Percentiles rank a stretch among this genome's conserved stretches.
Evolutionary conservation across 2,113 vertebrate species (phyloP).

Genomic region (Thunnus maccoyii): DNA sequence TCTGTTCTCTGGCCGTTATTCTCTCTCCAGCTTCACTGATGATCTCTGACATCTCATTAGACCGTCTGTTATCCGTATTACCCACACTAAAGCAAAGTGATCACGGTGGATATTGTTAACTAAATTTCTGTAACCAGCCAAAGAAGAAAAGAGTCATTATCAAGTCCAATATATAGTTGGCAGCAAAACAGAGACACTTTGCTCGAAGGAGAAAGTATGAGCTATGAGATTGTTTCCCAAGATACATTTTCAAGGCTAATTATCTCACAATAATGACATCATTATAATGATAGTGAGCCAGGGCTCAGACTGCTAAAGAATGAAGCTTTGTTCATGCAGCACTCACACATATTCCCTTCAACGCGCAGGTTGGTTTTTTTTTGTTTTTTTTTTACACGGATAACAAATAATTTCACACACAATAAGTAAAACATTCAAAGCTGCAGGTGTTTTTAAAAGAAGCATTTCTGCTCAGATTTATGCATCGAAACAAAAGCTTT

Average conservation of each 20-base stretch:
- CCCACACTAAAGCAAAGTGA: slow-evolving; percentile 41
- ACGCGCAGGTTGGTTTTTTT: not conserved
- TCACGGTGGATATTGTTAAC: slow-evolving; percentile 46
- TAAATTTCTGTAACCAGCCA: slow-evolving; percentile 59
- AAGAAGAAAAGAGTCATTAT: slow-evolving; percentile 65
- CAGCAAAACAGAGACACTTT: slow-evolving; percentile 61
- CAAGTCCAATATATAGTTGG: slow-evolving; percentile 61
- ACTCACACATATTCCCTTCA: not conserved
- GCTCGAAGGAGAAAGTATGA: slow-evolving; percentile 56
- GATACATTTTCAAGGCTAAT: slow-evolving; percentile 75
- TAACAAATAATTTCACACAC: not conserved
- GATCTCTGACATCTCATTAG: slow-evolving; percentile 67
- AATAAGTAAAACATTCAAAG: not conserved
- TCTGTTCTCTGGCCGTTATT: slow-evolving; percentile 17
- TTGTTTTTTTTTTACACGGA: not conserved
- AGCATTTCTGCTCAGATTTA: not conserved
- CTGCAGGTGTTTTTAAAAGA: slow-evolving; percentile 60
- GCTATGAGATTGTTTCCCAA: slow-evolving; percentile 64
- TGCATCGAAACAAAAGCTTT: not conserved
- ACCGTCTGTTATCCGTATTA: slow-evolving; percentile 55
- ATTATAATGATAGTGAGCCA: slow-evolving; percentile 65
- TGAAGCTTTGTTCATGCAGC: slow-evolving; percentile 30
- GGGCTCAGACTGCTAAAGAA: slow-evolving; percentile 36
- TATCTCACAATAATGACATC: slow-evolving; percentile 73
- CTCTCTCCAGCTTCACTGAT: slow-evolving; percentile 41